phyloP scores from a whole-genome alignment of 1,140 invertebrate genomes.

The Portunus trituberculatus region DNA sequence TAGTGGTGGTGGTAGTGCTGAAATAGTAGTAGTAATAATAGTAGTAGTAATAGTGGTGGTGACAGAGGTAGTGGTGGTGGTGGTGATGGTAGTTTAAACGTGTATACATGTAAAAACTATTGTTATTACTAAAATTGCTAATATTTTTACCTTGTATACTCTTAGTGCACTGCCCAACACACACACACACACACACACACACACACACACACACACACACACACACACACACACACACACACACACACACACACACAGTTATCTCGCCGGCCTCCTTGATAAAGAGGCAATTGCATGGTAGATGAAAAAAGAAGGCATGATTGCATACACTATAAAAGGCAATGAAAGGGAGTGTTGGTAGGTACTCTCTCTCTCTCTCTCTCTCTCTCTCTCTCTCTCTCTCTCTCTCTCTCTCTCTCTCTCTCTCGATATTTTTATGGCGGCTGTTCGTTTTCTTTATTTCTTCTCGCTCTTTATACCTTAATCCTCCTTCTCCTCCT shows the following conservation, averaged over 20 bases:
- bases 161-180: neutral
- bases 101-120: neutral
- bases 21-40: too few species aligned
- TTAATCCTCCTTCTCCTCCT: neutral
- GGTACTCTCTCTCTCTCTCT: neutral
- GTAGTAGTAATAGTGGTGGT: too few species aligned
- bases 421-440: neutral
- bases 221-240: slow-evolving; percentile 20
- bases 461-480: too few species aligned
- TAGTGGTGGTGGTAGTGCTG: too few species aligned
- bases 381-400: neutral
- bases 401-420: neutral
- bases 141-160: neutral
- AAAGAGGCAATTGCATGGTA: neutral
- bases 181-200: neutral
- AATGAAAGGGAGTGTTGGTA: slow-evolving; percentile 21
- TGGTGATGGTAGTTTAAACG: too few species aligned
- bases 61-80: too few species aligned
- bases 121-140: neutral
- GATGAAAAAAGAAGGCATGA: slow-evolving; percentile 11
- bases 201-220: neutral
- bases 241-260: neutral
- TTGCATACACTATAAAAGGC: neutral
- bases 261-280: neutral
- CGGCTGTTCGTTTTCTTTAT: neutral